Percentiles rank a stretch among this genome's conserved stretches.
phyloP scores from a whole-genome alignment of 2,113 vertebrate genomes.

The Cranoglanis bouderius region DNA sequence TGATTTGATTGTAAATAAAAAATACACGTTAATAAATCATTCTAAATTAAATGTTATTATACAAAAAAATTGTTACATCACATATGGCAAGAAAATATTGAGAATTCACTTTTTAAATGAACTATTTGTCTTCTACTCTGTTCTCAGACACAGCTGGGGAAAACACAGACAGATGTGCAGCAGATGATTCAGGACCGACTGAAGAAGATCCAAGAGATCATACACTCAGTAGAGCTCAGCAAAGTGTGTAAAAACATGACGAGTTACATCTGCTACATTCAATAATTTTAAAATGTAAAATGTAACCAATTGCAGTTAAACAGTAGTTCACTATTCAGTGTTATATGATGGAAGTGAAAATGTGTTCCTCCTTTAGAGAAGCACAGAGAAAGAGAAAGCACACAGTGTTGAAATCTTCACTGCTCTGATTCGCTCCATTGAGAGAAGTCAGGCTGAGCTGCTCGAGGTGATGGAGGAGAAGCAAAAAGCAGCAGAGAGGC shows the following conservation, averaged over 20 bases:
- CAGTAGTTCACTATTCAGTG: not conserved
- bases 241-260: not conserved
- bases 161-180: not conserved
- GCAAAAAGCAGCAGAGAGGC: conserved; percentile 1
- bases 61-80: not conserved
- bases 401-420: conserved; percentile 8
- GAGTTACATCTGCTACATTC: no score
- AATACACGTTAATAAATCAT: no score
- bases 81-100: no score
- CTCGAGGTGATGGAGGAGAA: not conserved
- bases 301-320: no score
- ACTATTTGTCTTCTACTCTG: not conserved
- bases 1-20: no score
- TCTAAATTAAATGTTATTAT: no score
- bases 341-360: not conserved
- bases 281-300: no score
- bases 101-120: not conserved
- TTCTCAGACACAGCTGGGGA: not conserved
- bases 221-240: not conserved
- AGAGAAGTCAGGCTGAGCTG: conserved; percentile 10
- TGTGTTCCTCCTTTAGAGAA: not conserved
- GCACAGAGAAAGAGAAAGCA: not conserved
- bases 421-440: conserved; percentile 5
- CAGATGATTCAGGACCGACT: not conserved
- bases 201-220: not conserved